phyloP scores from a whole-genome alignment of 2,888 invertebrate species.

The Druceiella hillmani region DNA sequence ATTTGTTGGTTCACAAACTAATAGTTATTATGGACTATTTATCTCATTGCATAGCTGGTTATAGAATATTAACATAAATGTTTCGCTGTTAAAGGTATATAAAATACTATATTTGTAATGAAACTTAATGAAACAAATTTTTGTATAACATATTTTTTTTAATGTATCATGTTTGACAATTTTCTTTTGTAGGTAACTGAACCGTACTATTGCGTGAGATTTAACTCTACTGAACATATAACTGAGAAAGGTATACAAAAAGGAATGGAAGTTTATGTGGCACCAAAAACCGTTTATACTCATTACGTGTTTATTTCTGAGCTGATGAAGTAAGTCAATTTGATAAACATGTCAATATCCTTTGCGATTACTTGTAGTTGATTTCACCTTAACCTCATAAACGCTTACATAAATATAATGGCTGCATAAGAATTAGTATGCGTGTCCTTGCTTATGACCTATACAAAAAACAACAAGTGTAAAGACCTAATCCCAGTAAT shows the following conservation, averaged over 20 bases:
- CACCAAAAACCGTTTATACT: constrained; percentile 72
- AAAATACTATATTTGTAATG: too few relatives aligned
- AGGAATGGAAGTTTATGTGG: constrained; percentile 75
- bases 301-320: constrained; percentile 70
- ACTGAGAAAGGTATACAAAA: constrained; percentile 56
- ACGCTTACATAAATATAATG: too few relatives aligned
- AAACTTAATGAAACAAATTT: too few relatives aligned
- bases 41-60: too few relatives aligned
- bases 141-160: neutral
- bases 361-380: neutral
- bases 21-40: too few relatives aligned
- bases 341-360: neutral
- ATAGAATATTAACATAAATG: too few relatives aligned
- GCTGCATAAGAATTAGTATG: too few relatives aligned
- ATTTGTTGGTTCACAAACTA: too few relatives aligned
- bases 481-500: too few relatives aligned
- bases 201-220: constrained; percentile 87
- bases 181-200: constrained; percentile 52
- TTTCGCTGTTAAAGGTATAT: too few relatives aligned
- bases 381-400: constrained; percentile 11
- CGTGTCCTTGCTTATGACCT: too few relatives aligned
- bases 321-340: constrained; percentile 57
- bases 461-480: too few relatives aligned
- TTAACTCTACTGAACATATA: constrained; percentile 77
- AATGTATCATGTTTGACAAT: neutral